Conservation (phyloP, 2,888 invertebrate species). For the Epirrita christyi region DNA sequence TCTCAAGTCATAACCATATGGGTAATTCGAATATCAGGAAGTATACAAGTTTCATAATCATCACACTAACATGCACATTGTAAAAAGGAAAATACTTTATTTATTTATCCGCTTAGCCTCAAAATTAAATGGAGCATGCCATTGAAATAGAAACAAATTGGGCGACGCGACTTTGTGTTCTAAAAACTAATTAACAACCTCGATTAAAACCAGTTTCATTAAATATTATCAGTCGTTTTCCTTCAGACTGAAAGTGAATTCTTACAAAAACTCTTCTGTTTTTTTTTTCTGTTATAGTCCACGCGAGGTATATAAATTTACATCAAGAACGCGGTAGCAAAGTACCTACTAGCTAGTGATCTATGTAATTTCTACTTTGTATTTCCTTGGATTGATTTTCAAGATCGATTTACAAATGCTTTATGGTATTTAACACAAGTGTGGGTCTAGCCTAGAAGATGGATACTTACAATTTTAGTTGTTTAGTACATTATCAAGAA, state of each 20-base stretch:
- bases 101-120: slow-evolving; percentile 4
- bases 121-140: slow-evolving; percentile 17
- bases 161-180: slow-evolving; percentile 37
- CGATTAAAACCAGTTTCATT: slow-evolving; percentile 44
- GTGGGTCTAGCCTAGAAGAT: too few species aligned
- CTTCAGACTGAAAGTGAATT: slow-evolving; percentile 44
- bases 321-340: slow-evolving; percentile 29
- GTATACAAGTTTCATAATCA: background rate
- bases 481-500: too few species aligned
- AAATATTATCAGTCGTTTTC: slow-evolving; percentile 40
- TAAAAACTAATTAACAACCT: slow-evolving; percentile 40
- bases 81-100: background rate
- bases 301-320: slow-evolving; percentile 40
- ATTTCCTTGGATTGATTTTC: background rate
- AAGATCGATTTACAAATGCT: too few species aligned
- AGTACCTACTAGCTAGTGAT: slow-evolving; percentile 16
- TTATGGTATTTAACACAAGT: too few species aligned
- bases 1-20: background rate
- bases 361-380: slow-evolving; percentile 8
- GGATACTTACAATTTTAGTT: too few species aligned
- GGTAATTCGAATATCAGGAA: background rate
- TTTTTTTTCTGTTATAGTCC: slow-evolving; percentile 33
- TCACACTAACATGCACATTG: background rate
- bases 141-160: slow-evolving; percentile 35
- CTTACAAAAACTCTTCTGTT: slow-evolving; percentile 40